Base-by-base conservation (phyloP, 2,888 invertebrate species). In the Syritta pipiens region DNA sequence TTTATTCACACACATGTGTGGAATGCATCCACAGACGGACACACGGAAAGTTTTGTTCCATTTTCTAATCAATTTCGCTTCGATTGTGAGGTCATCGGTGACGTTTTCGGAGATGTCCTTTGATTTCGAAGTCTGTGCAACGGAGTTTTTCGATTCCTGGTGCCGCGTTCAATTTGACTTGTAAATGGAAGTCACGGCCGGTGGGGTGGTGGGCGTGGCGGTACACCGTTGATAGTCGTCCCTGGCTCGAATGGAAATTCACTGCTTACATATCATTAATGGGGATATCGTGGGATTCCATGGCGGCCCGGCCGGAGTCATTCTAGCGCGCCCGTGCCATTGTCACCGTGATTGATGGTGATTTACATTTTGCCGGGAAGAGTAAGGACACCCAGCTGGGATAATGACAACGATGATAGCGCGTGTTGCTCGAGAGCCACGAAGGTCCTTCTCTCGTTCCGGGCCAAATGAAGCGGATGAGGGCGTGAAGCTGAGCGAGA, bases 251-350 rank as follows among this genome's bases (percentile, higher is more conserved):
- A 22, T 6, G 51, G 59, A 46, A 60, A 40, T 53, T 51, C 30
- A 1, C 22, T 60, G 60, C 59, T 75, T 51, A 48, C 67, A 75
- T 35, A 48, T 48, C 62, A 62, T 75, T 32, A 42, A 32, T 63
- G 42, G 44, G 6, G 44, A 57, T 22, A 42, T 19, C 12, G 24
- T 53, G 46, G 28, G 17, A 12, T 32, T 1, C 30, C 14, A 12
- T 6, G 5, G 28, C n/a, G n/a, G n/a, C n/a, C n/a, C 7, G 20
- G 19, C 35, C 51, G n/a, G 17, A 26, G 22, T 46, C 24, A 28
- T 12, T 20, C 67, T 10, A n/a, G 17, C 40, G 14, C 28, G 32
- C 12, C 26, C 12, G 22, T 28, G 28, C 17, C 20, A 40, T 24
- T 42, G 32, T 22, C 42, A 17, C 28, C 48, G 24, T 46, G 28